Evolutionary conservation across 2,888 invertebrate genomes (phyloP).

Genomic region (Odontothrips loti): DNA sequence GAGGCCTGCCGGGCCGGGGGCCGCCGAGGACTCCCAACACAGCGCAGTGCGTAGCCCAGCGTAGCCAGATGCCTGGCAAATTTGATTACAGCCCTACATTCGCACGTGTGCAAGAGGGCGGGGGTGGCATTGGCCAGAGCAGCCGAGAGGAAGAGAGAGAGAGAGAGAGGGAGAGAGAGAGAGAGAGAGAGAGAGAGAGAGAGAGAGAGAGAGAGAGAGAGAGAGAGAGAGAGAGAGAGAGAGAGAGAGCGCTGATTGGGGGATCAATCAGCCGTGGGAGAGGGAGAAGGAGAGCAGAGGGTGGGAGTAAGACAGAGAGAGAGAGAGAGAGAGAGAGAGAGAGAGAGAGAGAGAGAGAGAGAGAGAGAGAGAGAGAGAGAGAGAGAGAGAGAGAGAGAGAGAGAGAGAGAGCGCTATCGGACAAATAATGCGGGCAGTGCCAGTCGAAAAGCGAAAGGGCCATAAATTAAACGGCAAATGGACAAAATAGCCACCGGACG

Average conservation of each 20-base stretch:
- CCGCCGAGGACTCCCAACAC: too few species aligned
- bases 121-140: conserved; percentile 18
- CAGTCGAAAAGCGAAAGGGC: conserved; percentile 5
- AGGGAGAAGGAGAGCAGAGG: background rate
- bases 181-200: background rate
- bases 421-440: conserved; percentile 7
- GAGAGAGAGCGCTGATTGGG: conserved; percentile 17
- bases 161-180: conserved; percentile 9
- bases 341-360: conserved; percentile 16
- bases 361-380: conserved; percentile 19
- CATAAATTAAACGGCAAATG: conserved; percentile 25
- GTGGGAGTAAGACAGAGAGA: background rate
- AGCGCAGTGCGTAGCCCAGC: too few species aligned
- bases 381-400: conserved; percentile 10
- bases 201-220: background rate
- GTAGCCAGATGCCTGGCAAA: conserved; percentile 22
- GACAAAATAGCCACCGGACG: conserved; percentile 13
- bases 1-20: too few species aligned
- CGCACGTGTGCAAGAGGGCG: conserved; percentile 2
- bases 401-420: background rate
- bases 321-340: background rate
- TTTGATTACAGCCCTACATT: conserved; percentile 23
- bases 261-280: conserved; percentile 5
- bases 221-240: conserved; percentile 22
- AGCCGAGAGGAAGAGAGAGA: background rate